phyloP scores from a whole-genome alignment of 2,888 invertebrate species.

The Nasonia oneida region DNA sequence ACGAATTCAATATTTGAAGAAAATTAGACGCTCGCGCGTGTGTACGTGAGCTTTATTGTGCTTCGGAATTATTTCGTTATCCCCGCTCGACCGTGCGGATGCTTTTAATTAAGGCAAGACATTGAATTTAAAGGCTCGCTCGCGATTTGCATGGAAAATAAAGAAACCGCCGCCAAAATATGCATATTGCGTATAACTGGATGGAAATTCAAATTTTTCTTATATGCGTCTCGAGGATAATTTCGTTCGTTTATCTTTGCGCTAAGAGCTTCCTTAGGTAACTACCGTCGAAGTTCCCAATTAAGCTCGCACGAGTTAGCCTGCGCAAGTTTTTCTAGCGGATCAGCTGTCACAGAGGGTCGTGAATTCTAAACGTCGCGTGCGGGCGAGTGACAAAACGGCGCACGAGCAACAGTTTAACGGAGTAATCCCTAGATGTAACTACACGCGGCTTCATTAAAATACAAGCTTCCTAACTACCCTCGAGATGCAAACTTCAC shows the following conservation, averaged over 20 bases:
- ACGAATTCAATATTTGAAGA: not conserved
- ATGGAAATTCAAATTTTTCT: not conserved
- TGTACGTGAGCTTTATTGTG: not conserved
- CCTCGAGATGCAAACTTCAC: slow-evolving; percentile 1
- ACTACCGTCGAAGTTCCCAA: too few species aligned
- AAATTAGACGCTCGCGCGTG: not conserved
- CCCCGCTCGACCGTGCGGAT: not conserved
- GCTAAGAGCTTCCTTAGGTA: too few species aligned
- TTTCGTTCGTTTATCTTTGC: not conserved
- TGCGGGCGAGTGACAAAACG: not conserved
- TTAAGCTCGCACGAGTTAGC: too few species aligned
- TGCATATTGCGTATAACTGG: not conserved
- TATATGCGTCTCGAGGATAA: not conserved
- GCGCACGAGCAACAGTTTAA: not conserved
- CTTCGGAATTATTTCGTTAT: not conserved
- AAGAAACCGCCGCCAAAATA: slow-evolving; percentile 11
- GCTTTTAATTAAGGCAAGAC: slow-evolving; percentile 30
- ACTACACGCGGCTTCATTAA: not conserved
- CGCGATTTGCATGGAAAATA: slow-evolving; percentile 33
- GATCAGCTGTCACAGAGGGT: not conserved
- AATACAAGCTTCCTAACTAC: not conserved
- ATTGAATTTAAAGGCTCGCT: slow-evolving; percentile 7
- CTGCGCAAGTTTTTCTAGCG: too few species aligned
- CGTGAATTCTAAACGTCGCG: not conserved
- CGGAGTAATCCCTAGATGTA: not conserved